Evolutionary conservation across 2,888 invertebrate genomes (phyloP), one percentile per base, ranked within the genome.

Genomic region (Siphlonurus alternatus): DNA sequence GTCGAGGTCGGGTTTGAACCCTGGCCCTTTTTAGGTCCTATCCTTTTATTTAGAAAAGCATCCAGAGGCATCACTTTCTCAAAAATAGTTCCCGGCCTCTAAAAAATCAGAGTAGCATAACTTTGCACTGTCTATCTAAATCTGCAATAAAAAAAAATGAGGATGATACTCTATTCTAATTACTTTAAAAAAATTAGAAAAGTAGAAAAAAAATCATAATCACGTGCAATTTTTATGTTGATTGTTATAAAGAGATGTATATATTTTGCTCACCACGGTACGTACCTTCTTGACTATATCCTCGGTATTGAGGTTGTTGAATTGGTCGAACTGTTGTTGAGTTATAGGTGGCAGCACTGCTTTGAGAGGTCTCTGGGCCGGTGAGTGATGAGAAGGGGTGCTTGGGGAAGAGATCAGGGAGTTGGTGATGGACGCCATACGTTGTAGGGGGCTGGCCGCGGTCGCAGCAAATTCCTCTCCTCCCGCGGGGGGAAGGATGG

Each of bases 371-470:
- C 96, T 81, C 74, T 93, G 93, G 59, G 86, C 86, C 19, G 87
- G 83, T 63, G 87, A 80, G 72, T 92, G 93, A 69, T 92, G 91
- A 66, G 89, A 84, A 2, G 64, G 64, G 66, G 88, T 86, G 66
- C 73, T 75, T 65, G 89, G 89, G 80, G 92, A 90, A 69, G 93
- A 93, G 73, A 96, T 93, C 70, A 97, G 81, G 67, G 95, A 95
- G 76, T 97, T 97, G 60, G 97, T 97, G 71, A 97, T 97, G 69
- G 94, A 95, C 67, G 96, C 96, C 96, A 97, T 97, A 73, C 96
- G 81, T 76, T 97, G 97, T 63, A 97, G 79, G 0, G 97, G 97
- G 73, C 94, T 94, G 23, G 94, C 93, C 10, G 93, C 90, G 0
- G 91, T 86, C 51, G 69, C 67, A 56, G 70, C 82, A 71, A 91